Percentiles rank a stretch among this genome's conserved stretches.
These are phyloP conservation scores for Sciurus vulgaris DNA, from an alignment of 2,797 vertebrate genomes.

Conservation along the genomic window DNA sequence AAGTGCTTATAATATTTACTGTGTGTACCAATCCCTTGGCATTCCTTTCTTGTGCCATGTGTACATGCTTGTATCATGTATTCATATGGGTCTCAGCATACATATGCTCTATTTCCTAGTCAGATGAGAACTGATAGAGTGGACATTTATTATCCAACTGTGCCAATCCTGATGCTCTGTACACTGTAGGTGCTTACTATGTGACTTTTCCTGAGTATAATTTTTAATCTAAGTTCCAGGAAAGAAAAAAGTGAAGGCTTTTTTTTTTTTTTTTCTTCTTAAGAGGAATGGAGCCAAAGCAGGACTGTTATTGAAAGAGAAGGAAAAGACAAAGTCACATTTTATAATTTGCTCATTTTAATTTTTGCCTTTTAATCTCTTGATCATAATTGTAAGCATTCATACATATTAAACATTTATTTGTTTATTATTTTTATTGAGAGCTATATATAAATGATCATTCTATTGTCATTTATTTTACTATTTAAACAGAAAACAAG, in stretches of 20 bases:
- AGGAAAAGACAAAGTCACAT: background rate
- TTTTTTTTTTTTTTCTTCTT: background rate
- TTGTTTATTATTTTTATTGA: background rate
- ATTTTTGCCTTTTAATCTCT: background rate
- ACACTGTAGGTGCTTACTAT: background rate
- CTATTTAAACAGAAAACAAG: slow-evolving; percentile 81
- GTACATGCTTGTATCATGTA: background rate
- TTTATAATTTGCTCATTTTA: slow-evolving; percentile 21
- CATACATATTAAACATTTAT: slow-evolving; percentile 2
- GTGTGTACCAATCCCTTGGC: background rate
- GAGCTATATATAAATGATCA: background rate
- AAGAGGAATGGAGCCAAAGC: background rate
- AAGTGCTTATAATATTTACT: background rate
- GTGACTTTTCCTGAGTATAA: background rate
- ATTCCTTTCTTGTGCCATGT: background rate
- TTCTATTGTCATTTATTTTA: slow-evolving; percentile 77
- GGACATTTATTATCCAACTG: background rate
- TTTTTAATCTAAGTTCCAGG: background rate
- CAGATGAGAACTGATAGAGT: background rate
- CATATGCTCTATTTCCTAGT: background rate
- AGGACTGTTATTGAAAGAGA: background rate
- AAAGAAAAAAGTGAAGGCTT: background rate
- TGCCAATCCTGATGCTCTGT: background rate
- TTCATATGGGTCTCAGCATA: background rate
- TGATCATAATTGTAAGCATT: background rate